Evolutionary conservation across 2,797 vertebrate species (phyloP).

Genomic region (Xyrichtys novacula): DNA sequence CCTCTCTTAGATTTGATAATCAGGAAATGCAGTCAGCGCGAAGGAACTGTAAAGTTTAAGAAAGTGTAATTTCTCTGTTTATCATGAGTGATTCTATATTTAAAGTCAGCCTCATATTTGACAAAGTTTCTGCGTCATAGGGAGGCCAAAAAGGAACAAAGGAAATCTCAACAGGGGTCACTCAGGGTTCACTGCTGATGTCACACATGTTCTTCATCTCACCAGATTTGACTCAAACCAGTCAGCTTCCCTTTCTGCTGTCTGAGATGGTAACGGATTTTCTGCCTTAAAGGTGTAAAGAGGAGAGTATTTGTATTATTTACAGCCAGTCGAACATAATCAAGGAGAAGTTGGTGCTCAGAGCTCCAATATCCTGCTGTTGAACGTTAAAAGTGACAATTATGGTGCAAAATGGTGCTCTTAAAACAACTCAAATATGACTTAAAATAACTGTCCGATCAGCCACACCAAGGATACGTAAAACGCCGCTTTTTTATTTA

Average conservation of each 20-base stretch:
- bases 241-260: neutral
- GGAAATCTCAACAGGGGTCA: conserved; percentile 49
- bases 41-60: neutral
- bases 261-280: conserved; percentile 32
- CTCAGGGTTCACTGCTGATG: conserved; percentile 61
- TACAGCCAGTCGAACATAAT: conserved; percentile 5
- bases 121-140: conserved; percentile 38
- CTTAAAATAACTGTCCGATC: no score
- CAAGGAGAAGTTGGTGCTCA: neutral
- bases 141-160: conserved; percentile 25
- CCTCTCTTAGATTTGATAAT: neutral
- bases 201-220: conserved; percentile 59
- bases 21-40: neutral
- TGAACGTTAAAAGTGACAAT: no score
- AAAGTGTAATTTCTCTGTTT: neutral
- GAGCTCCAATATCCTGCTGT: neutral
- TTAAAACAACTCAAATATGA: no score
- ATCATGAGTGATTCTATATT: conserved; percentile 4
- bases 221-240: conserved; percentile 41
- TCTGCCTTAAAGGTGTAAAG: conserved; percentile 21
- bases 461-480: no score
- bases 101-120: neutral
- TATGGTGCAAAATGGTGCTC: no score
- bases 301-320: conserved; percentile 17
- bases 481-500: no score